Conservation (phyloP, 2,113 vertebrate species). For the Alligator mississippiensis region DNA sequence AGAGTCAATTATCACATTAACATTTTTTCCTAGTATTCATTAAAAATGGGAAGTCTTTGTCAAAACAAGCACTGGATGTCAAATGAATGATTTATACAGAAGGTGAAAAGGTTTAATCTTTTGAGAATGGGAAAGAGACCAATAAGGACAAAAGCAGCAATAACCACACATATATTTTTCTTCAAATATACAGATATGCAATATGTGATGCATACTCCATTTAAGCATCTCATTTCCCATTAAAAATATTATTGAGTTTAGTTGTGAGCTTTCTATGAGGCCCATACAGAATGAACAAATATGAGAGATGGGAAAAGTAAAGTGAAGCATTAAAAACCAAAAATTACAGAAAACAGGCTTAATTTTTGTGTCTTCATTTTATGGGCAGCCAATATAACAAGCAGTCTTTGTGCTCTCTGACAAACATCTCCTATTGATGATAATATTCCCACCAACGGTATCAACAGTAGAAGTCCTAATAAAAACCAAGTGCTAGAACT, state of each 20-base stretch:
- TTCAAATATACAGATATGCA: conserved; percentile 38
- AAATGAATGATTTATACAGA: conserved; percentile 63
- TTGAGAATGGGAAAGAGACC: conserved; percentile 56
- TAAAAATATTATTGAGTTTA: background rate
- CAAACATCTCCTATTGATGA: background rate
- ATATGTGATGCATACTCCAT: background rate
- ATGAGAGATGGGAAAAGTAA: background rate
- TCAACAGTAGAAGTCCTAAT: background rate
- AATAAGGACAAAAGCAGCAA: conserved; percentile 23
- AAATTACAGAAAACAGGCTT: background rate
- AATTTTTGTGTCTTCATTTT: background rate
- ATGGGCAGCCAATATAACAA: background rate
- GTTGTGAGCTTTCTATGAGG: background rate
- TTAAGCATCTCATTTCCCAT: background rate
- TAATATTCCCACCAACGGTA: background rate
- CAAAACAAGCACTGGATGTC: conserved; percentile 67
- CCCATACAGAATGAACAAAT: background rate
- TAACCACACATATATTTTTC: conserved; percentile 28
- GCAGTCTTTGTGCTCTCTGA: background rate
- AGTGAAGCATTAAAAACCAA: background rate
- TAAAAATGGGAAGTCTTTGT: conserved; percentile 67
- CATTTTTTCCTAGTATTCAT: conserved; percentile 56
- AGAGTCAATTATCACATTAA: conserved; percentile 74
- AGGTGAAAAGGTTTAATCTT: conserved; percentile 74
- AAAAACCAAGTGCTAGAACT: background rate